phyloP scores from a whole-genome alignment of 2,113 vertebrate species.

The Megalops atlanticus region DNA sequence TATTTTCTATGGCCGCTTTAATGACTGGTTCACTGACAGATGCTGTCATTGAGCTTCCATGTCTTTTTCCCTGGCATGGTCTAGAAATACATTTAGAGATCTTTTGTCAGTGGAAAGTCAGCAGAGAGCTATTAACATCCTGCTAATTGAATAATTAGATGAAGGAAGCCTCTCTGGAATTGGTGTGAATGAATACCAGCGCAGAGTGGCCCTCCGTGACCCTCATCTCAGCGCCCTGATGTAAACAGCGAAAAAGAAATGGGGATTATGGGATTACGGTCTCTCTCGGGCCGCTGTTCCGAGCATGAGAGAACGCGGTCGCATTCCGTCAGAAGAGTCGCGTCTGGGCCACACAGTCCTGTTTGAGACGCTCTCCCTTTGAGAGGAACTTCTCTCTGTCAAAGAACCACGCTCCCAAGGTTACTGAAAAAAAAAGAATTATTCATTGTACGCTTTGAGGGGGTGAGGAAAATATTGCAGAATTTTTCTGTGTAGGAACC shows the following conservation, averaged over 20 bases:
- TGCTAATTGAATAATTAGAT: background rate
- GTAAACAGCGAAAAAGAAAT: background rate
- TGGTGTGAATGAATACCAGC: background rate
- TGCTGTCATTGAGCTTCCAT: no score
- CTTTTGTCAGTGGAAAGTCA: no score
- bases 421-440: background rate
- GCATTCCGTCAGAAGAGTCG: background rate
- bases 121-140: background rate
- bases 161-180: background rate
- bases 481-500: no score
- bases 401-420: background rate
- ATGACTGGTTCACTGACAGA: no score
- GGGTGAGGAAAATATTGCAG: background rate
- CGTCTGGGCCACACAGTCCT: background rate
- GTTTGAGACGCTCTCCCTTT: background rate
- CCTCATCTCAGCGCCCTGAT: background rate
- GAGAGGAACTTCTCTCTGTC: background rate
- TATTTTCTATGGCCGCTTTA: no score
- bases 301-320: background rate
- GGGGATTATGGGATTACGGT: background rate
- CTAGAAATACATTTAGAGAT: background rate
- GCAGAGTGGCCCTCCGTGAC: background rate
- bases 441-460: background rate
- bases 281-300: background rate
- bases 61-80: background rate